Conservation (phyloP, 2,888 invertebrate genomes). For the Himalopsyche kuldschensis region DNA sequence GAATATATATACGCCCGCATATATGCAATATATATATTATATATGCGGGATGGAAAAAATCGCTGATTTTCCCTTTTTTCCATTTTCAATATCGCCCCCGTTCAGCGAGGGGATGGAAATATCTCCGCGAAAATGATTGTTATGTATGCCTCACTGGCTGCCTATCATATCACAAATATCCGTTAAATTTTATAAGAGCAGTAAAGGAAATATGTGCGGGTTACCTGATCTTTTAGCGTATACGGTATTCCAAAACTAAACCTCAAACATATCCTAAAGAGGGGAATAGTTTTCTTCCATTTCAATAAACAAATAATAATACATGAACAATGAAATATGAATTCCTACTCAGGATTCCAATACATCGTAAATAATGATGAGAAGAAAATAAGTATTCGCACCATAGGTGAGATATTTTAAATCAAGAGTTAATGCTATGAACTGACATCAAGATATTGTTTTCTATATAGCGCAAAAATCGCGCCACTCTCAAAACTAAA, state of each 20-base stretch:
- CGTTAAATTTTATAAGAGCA: constrained; percentile 27
- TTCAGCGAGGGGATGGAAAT: not conserved
- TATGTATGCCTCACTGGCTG: constrained; percentile 14
- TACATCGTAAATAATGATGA: too few relatives aligned
- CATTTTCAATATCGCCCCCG: not conserved
- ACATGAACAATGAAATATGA: too few relatives aligned
- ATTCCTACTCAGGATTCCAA: too few relatives aligned
- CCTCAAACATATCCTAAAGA: too few relatives aligned
- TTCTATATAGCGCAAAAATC: too few relatives aligned
- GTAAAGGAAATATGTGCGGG: constrained; percentile 17
- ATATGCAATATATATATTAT: not conserved
- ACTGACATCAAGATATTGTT: too few relatives aligned
- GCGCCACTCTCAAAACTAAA: too few relatives aligned
- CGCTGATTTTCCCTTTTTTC: not conserved
- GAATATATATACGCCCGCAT: not conserved
- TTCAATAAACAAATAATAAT: too few relatives aligned
- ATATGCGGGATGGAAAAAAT: not conserved
- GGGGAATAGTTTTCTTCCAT: too few relatives aligned
- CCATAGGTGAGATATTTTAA: too few relatives aligned
- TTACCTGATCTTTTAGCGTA: not conserved
- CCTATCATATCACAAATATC: constrained; percentile 19
- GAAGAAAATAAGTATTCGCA: too few relatives aligned
- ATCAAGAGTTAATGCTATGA: too few relatives aligned
- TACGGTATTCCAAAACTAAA: not conserved
- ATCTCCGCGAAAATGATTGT: constrained; percentile 19